phyloP scores from a whole-genome alignment of 2,888 invertebrate genomes.

The Lasioglossum marginatum region DNA sequence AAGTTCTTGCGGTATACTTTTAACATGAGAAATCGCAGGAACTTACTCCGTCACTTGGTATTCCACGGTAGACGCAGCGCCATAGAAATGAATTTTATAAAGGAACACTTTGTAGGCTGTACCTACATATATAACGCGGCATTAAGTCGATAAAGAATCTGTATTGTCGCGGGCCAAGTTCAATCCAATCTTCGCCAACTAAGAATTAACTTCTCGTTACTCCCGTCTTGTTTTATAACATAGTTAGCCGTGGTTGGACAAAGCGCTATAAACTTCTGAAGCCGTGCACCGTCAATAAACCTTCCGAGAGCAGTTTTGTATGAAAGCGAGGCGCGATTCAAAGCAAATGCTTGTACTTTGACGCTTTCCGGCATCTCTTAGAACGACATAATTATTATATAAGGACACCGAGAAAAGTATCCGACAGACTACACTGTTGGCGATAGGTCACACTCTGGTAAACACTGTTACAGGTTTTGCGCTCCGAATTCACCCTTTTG shows the following conservation, averaged over 20 bases:
- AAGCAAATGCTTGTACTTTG: constrained; percentile 8
- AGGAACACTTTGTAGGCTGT: not conserved
- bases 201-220: constrained; percentile 46
- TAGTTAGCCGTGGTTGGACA: constrained; percentile 44
- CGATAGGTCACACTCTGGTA: not conserved
- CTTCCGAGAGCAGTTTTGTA: constrained; percentile 17
- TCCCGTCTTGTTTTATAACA: constrained; percentile 47
- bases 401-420: not conserved
- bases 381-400: not conserved
- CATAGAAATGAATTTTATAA: constrained; percentile 1
- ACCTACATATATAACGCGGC: not conserved
- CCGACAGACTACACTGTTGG: not conserved
- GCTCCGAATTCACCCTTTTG: no score
- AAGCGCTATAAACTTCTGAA: constrained; percentile 36
- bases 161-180: constrained; percentile 41
- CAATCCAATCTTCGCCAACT: constrained; percentile 46
- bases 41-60: not conserved
- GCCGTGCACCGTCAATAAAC: constrained; percentile 34
- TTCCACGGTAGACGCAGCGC: not conserved
- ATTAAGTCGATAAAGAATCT: constrained; percentile 50
- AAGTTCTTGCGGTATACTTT: not conserved
- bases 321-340: constrained; percentile 15
- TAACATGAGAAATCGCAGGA: not conserved
- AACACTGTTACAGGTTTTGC: not conserved
- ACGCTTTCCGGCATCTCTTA: constrained; percentile 20